Evolutionary conservation across 2,888 invertebrate species (phyloP), one percentile per base, ranked within the genome.

Genomic region (Neoascia interrupta): DNA sequence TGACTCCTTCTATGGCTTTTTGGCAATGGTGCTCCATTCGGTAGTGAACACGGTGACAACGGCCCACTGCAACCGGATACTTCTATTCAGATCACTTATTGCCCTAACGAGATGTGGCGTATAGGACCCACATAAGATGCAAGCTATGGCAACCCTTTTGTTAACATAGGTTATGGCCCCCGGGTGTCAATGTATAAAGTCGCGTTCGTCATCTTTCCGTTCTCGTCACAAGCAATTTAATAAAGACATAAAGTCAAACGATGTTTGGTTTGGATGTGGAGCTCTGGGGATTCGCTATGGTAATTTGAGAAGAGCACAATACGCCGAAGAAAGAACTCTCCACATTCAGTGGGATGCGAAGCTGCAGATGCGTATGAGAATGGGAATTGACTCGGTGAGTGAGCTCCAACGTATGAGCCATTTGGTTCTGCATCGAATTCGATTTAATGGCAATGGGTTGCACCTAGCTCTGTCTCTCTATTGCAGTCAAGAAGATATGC

Each of bases 101-200:
- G 15, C 43, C 56, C 64, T 79, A 39, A 70, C 13, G 70, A 70
- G 61, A n/a, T n/a, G 31, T 70, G 70, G 51, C n/a, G n/a, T 51
- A 60, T n/a, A n/a, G n/a, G 72, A 47, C 64, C 72, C 15, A n/a
- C n/a, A 60, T 54, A 60, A 68, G 73, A 72, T 76, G 76, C 45
- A 43, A 37, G 49, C 11, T 18, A 28, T 64, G 54, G 72, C 47
- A 73, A 64, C 47, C 54, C 72, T 73, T 74, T 79, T 79, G 79
- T 79, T 79, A 56, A 66, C 61, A 43, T 79, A 79, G 79, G 79
- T 79, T 79, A 79, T 73, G 76, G 47, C 66, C n/a, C n/a, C n/a
- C 54, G 47, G 47, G 23, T 64, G 66, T 79, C 73, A 51, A 31
- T 31, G 75, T 54, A 47, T 31, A 43, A 56, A 56, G 36, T 31